Base-by-base conservation (phyloP, 2,797 vertebrate genomes). In the Parauchenoglanis punctatus region DNA sequence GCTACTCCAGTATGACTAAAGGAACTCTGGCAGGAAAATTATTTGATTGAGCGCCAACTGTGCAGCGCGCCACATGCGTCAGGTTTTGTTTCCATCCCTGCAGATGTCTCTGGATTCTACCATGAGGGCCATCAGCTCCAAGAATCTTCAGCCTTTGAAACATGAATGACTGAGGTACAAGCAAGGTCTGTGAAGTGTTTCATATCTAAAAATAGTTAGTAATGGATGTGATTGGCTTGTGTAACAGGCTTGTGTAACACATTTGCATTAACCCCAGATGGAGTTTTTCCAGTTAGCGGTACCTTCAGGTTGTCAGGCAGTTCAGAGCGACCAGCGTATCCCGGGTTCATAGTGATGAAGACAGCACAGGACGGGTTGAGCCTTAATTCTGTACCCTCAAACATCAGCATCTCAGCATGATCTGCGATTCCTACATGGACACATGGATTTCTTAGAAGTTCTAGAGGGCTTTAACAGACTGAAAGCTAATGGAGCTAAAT, bases 301-400 rank as follows among this genome's bases (percentile, higher is more conserved):
- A 97, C 97, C 96, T 98, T 99, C 58, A 98, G 95, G 90, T 99
- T 98, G 91, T 98, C 97, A 13, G 97, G 98, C 35, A 98, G 95
- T 87, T 98, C 97, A 10, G 97, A 98, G 31, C 97, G 96, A 1
- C 97, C 97, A 1, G 97, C 97, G 52, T 98, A 99, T 54, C 97
- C 98, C 23, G 98, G 98, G 91, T 98, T 99, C 97, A 99, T 98
- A 0, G 98, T 98, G 87, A 99, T 98, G 90, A 98, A 98, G 46
- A 98, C 97, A 6, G 97, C 97, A 83, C 97, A 99, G 0, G 97
- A 97, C 18, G 97, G 97, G 91, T 99, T 91, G 58, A 99, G 95
- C 89, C 92, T 97, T 25, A 98, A 92, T 91, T 97, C 96, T 0
- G 97, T 97, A 80, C 97, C 97, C 93, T 99, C 97, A 94, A 98